These are phyloP conservation scores for Nasonia oneida DNA, from an alignment of 2,888 invertebrate genomes.

Conservation along the genomic window DNA sequence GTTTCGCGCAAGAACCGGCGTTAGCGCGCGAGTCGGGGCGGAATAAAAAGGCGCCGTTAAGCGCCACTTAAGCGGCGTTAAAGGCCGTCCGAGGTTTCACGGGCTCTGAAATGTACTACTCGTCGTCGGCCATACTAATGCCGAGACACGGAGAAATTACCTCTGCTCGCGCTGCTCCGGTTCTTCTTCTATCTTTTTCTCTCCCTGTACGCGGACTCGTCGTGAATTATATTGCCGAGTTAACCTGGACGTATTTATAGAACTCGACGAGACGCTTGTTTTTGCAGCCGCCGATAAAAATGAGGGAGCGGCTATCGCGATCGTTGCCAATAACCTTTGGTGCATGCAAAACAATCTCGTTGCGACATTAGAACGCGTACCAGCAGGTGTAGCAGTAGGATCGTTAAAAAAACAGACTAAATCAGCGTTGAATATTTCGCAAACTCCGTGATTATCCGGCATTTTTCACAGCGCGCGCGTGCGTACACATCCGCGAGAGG, in stretches of 20 bases:
- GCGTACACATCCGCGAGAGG: not conserved
- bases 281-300: not conserved
- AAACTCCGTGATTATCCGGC: slow-evolving; percentile 14
- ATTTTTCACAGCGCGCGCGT: not conserved
- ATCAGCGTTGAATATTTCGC: slow-evolving; percentile 17
- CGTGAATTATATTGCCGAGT: slow-evolving; percentile 35
- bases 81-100: slow-evolving; percentile 62
- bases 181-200: not conserved
- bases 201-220: not conserved
- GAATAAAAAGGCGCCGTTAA: slow-evolving; percentile 68
- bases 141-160: slow-evolving; percentile 63
- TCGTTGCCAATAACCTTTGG: not conserved
- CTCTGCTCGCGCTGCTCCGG: slow-evolving; percentile 49
- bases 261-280: not conserved
- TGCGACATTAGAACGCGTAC: slow-evolving; percentile 3
- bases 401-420: not conserved
- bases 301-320: not conserved
- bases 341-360: not conserved
- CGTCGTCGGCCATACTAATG: slow-evolving; percentile 45
- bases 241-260: slow-evolving; percentile 34
- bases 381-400: not conserved
- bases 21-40: slow-evolving; percentile 11
- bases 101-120: slow-evolving; percentile 36
- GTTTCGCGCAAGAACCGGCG: slow-evolving; percentile 58
- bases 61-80: slow-evolving; percentile 67